Evolutionary conservation across 2,888 invertebrate genomes (phyloP).

Genomic region (Lagria hirta): DNA sequence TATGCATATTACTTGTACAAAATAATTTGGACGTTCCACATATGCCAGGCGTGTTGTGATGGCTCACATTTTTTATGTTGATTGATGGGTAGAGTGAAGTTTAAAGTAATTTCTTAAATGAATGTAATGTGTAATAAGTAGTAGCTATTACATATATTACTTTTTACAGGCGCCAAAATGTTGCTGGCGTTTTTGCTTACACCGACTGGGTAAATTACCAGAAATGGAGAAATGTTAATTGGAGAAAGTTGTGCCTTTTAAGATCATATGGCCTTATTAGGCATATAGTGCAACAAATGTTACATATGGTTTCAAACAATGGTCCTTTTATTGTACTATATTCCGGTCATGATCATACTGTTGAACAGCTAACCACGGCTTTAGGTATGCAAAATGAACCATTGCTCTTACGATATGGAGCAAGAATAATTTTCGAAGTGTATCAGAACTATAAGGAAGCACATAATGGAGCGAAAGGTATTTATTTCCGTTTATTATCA

Average conservation of each 20-base stretch:
- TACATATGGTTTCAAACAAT: slow-evolving; percentile 64
- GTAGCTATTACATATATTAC: slow-evolving; percentile 1
- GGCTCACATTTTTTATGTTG: too few relatives aligned
- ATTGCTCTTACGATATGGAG: slow-evolving; percentile 80
- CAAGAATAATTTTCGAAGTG: slow-evolving; percentile 84
- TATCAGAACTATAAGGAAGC: slow-evolving; percentile 64
- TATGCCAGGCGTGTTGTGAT: too few relatives aligned
- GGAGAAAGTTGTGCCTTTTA: slow-evolving; percentile 68
- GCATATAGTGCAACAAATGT: slow-evolving; percentile 79
- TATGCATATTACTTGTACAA: too few relatives aligned
- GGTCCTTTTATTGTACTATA: slow-evolving; percentile 51
- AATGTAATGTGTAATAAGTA: too few relatives aligned
- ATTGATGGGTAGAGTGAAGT: too few relatives aligned
- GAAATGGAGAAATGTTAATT: slow-evolving; percentile 60
- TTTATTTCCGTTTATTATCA: slow-evolving; percentile 79
- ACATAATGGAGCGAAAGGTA: slow-evolving; percentile 59
- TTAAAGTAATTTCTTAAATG: too few relatives aligned
- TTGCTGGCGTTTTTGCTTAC: slow-evolving; percentile 77
- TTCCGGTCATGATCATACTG: slow-evolving; percentile 90
- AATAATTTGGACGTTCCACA: too few relatives aligned
- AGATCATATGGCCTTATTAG: slow-evolving; percentile 81
- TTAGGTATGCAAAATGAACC: slow-evolving; percentile 69
- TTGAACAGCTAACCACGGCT: slow-evolving; percentile 80
- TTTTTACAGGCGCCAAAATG: slow-evolving; percentile 59
- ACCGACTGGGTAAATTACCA: slow-evolving; percentile 76